Base-by-base conservation (phyloP, 30 jellyfish, hydroid and myxozoan genomes). In the Aurelia sp. region DNA sequence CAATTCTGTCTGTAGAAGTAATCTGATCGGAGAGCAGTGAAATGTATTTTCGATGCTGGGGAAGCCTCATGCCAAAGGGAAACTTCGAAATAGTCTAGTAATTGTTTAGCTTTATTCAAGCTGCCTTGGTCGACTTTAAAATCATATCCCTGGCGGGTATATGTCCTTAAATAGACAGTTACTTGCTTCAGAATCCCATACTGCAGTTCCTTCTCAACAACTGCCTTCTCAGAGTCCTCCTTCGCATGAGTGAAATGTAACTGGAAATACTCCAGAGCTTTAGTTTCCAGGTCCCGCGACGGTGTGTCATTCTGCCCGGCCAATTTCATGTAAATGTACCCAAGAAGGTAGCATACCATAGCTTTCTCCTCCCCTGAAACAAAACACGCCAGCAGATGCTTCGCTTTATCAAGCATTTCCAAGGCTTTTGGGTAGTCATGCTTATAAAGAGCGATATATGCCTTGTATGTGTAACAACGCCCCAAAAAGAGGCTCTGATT, bases 141-240 rank as follows among this genome's bases (percentile, higher is more conserved):
- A 44, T 44, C 55, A 8, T 70, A 70, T 3, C 81, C 33, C 2
- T 27, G 3, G 22, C 22, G 17, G 12, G 64, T 70, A 21, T 70
- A 70, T 47, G 81, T 70, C 48, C 81, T 38, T 11, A 70, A 13
- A 21, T 70, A 47, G 13, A 70, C 64, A 7, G 81, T 70, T 5
- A 50, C 81, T 47, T 70, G 81, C 31, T 70, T 70, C 30, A 70
- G 10, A 24, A 70, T 38, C 15, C 81, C 81, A 47, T 70, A 70
- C 41, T 70, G 81, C 81, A 70, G 6, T 16, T 70, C 64, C n/a
- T 70, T 70, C n/a, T 24, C 57, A 19, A 16, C 64, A 4, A 70
- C 27, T 67, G 40, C 81, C 22, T 33, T 70, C 33, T 70, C 81
- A 10, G 81, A 5, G 63, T 70, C 81, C 64, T 70, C 81, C 13